Base-by-base conservation (phyloP, 2,888 invertebrate species). In the Drosophila flavopinicola region DNA sequence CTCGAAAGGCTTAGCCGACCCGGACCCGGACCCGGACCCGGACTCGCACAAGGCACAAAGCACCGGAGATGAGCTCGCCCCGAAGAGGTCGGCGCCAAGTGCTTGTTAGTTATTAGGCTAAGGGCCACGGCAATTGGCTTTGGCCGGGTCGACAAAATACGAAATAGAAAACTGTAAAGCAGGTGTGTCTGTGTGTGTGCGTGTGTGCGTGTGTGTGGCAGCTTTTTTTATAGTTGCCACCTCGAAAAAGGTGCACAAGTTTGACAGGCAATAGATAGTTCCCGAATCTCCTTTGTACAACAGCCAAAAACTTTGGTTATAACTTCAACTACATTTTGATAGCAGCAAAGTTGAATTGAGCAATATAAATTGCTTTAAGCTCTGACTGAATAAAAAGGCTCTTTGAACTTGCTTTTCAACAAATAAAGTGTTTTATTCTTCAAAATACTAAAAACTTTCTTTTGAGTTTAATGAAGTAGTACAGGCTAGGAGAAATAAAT, bases 61-160 rank as follows among this genome's bases (percentile, higher is more conserved):
- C 27, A 35, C 15, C 23, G 13, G 10, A 37, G 45, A 45, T 29
- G 13, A 23, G 30, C 1, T 25, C 57, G 35, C 17, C 24, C 25
- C 51, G 32, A 38, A 53, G 44, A 39, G 58, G 10, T 42, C 51
- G 63, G 56, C 47, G 63, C 66, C 79, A 84, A 85, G 79, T 74
- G 83, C 58, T 69, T 78, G 79, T 78, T 85, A 82, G 80, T 85
- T 85, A 85, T 82, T 82, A 82, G 71, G 63, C 71, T 74, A 76
- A 71, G 78, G 66, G 76, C 44, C 49, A 39, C 25, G 35, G 67
- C 74, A 83, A 83, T 79, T 79, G 84, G 83, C 58, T 66, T 59
- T 71, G 29, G 37, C 37, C 38, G 42, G 11, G 20, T 15, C 30
- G 15, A 27, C 27, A 54, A 38, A 42, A 33, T 25, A 17, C 7